Base-by-base conservation (phyloP, 2,113 vertebrate genomes). In the Gobius niger region DNA sequence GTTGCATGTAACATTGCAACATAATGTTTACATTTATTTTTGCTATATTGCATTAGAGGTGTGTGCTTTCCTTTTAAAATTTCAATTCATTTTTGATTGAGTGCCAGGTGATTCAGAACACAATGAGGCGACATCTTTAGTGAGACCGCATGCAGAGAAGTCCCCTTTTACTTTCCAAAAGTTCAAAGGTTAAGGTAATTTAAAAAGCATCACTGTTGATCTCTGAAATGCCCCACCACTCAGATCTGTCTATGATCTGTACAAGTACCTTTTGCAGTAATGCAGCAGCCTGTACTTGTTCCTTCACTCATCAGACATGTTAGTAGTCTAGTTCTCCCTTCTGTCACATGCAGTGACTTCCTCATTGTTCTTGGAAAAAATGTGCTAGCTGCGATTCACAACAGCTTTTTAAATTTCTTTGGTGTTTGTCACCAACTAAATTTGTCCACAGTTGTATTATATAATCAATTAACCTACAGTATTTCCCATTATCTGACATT, bases 321-420 rank as follows among this genome's bases (percentile, higher is more conserved):
- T 44, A 61, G 59, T 7, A 65, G 70, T 85, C 85, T 62, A 77
- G 52, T 76, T 46, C 83, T 85, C 68, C 19, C 64, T 63, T 61
- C 47, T 64, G 77, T 88, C 81, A 81, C 70, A 57, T 75, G 79
- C 50, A 63, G 50, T 57, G 57, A 84, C 84, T 90, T 90, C 82
- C 84, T 77, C 65, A 80, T 80, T 71, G 13, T 60, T 67, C 57
- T 50, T 70, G 18, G 78, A 80, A 61, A 53, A 44, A 57, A 19
- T 40, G 12, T 40, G 54, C 54, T 56, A 13, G 24, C 12, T 56
- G 10, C 7, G 11, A 56, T 4, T 7, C 14, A 56, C 19, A 56
- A 40, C 11, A 40, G 13, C 12, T 15, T 56, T 14, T 3, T 14
- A 57, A 7, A 57, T 57, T 51, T 18, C 1, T 14, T 50, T 4